These are phyloP conservation scores for Asobara japonica DNA, from an alignment of 1,140 invertebrate species.

Conservation along the genomic window DNA sequence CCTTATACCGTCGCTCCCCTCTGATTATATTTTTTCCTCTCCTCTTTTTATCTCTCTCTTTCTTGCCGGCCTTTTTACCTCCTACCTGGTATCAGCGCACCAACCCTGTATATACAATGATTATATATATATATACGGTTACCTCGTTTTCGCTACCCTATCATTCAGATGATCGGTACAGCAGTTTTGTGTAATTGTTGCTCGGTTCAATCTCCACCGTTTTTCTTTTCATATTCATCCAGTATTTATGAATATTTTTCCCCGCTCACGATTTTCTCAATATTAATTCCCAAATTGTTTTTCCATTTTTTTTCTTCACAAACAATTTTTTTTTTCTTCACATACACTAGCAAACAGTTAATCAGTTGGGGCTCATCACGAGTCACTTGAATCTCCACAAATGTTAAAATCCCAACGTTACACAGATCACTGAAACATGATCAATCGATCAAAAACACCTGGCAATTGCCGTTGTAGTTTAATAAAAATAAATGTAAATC, in stretches of 20 bases:
- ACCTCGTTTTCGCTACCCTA: slow-evolving; percentile 39
- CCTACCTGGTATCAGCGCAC: slow-evolving; percentile 7
- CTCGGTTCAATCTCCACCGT: slow-evolving; percentile 16
- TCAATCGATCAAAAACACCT: background rate
- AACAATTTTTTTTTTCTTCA: background rate
- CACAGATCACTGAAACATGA: background rate
- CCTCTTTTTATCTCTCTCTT: background rate
- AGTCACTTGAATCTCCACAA: background rate
- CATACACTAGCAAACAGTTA: background rate
- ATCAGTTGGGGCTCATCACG: background rate
- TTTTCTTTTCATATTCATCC: background rate
- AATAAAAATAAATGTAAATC: slow-evolving; percentile 29
- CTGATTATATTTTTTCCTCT: background rate
- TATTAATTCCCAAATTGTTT: background rate
- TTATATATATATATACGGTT: slow-evolving; percentile 37
- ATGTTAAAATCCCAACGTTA: background rate
- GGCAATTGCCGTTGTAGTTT: background rate
- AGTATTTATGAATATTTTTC: background rate
- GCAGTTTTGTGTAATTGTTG: slow-evolving; percentile 34
- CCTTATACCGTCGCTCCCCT: background rate
- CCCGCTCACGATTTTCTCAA: background rate
- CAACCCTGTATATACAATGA: slow-evolving; percentile 17
- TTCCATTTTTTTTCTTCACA: background rate
- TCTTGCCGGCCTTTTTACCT: background rate
- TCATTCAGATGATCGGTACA: slow-evolving; percentile 39